phyloP scores from a whole-genome alignment of 37 sponge, comb jelly and placozoan genomes.

The Eunapius fragilis region DNA sequence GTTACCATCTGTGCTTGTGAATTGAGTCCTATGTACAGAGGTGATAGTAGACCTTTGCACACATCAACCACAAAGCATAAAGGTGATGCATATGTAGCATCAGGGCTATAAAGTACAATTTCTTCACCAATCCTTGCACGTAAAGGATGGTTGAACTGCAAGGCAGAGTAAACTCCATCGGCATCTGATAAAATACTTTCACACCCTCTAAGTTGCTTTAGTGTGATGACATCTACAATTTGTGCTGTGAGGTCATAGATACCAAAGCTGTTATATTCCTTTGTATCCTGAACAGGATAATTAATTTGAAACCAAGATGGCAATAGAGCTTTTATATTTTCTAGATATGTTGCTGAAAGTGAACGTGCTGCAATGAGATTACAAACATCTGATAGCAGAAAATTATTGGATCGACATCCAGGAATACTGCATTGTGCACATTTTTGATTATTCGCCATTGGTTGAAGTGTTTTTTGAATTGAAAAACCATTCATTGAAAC shows the following conservation, averaged over 20 bases:
- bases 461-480: neutral
- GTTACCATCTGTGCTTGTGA: neutral
- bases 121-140: neutral
- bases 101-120: neutral
- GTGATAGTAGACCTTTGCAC: neutral
- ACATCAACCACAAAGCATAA: neutral
- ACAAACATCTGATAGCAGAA: neutral
- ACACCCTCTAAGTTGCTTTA: neutral
- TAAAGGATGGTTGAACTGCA: neutral
- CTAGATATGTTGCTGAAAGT: neutral
- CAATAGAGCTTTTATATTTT: neutral
- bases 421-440: neutral
- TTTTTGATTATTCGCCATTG: neutral
- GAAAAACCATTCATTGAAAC: neutral
- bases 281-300: neutral
- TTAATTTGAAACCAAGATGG: neutral
- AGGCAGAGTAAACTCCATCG: neutral
- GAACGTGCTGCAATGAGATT: neutral
- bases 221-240: neutral
- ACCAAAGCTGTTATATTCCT: neutral
- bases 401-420: neutral
- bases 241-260: neutral
- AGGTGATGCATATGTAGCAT: neutral
- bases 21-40: neutral
- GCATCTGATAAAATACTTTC: neutral